Evolutionary conservation across 2,797 vertebrate species (phyloP).

Genomic region (Halcyon leucocephala): DNA sequence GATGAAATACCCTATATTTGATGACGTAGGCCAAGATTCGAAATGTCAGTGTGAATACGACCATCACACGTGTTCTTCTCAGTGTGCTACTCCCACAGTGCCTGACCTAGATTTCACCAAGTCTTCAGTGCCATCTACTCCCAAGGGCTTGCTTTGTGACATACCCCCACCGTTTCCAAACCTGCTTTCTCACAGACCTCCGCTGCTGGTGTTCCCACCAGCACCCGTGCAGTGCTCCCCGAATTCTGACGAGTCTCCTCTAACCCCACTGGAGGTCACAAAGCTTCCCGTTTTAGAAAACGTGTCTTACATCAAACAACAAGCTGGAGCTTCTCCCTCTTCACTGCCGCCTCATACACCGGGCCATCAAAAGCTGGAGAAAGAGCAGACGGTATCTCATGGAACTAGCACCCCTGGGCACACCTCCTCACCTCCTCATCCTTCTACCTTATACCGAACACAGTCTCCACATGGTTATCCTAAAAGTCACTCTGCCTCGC

Average conservation of each 20-base stretch:
- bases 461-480: slow-evolving; percentile 91
- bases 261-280: slow-evolving; percentile 93
- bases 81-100: slow-evolving; percentile 93
- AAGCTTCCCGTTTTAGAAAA: slow-evolving; percentile 95
- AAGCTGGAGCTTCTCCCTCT: slow-evolving; percentile 86
- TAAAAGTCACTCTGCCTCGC: slow-evolving; percentile 95
- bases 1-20: slow-evolving; percentile 96
- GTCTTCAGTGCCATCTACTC: slow-evolving; percentile 87
- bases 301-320: slow-evolving; percentile 92
- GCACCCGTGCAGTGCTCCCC: slow-evolving; percentile 96
- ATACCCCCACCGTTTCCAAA: slow-evolving; percentile 98
- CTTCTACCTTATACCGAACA: slow-evolving; percentile 93
- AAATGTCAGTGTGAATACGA: slow-evolving; percentile 83
- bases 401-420: slow-evolving; percentile 88
- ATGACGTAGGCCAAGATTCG: slow-evolving; percentile 90
- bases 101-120: slow-evolving; percentile 91
- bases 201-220: slow-evolving; percentile 95
- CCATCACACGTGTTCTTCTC: slow-evolving; percentile 90
- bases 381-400: slow-evolving; percentile 88
- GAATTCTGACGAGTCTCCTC: slow-evolving; percentile 96
- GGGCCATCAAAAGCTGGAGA: slow-evolving; percentile 86
- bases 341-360: slow-evolving; percentile 81
- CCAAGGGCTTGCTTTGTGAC: slow-evolving; percentile 93
- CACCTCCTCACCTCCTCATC: slow-evolving; percentile 93
- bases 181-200: slow-evolving; percentile 93